Conservation (phyloP, 2,888 invertebrate species). For the Habrosyne pyritoides region DNA sequence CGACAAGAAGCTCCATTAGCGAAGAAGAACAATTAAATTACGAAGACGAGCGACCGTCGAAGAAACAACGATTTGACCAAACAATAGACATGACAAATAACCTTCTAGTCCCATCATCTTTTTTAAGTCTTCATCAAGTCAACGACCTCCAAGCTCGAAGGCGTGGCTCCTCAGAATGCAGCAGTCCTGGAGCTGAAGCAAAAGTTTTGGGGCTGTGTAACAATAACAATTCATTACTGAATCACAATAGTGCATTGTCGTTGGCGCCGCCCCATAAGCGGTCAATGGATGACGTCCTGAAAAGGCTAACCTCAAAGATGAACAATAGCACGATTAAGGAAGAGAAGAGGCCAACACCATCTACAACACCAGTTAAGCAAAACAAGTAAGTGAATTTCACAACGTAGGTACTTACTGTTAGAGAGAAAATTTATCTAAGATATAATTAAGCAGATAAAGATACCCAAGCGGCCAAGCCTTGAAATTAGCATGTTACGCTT, state of each 20-base stretch:
- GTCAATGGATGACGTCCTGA: conserved; percentile 96
- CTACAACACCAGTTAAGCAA: conserved; percentile 86
- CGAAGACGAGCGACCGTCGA: conserved; percentile 84
- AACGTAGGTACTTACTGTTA: conserved; percentile 9
- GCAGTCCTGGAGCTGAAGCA: conserved; percentile 87
- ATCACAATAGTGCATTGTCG: conserved; percentile 83
- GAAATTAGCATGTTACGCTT: not conserved
- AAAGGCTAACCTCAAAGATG: conserved; percentile 93
- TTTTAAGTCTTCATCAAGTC: conserved; percentile 83
- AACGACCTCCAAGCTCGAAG: conserved; percentile 77
- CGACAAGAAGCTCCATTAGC: conserved; percentile 76
- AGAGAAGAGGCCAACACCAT: conserved; percentile 88
- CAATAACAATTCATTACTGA: conserved; percentile 86
- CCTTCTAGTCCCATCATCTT: conserved; percentile 80
- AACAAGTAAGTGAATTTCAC: conserved; percentile 70
- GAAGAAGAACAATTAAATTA: conserved; percentile 84
- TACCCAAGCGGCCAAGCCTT: not conserved
- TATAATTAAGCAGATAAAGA: conserved; percentile 6
- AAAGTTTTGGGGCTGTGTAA: conserved; percentile 86
- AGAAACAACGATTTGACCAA: conserved; percentile 84
- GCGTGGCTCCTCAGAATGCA: conserved; percentile 87
- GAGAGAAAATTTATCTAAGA: conserved; percentile 10
- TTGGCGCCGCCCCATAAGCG: conserved; percentile 85
- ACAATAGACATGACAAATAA: conserved; percentile 85
- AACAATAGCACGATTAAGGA: conserved; percentile 89